These are phyloP conservation scores for Megalopta genalis DNA, from an alignment of 1,140 invertebrate genomes.

Conservation along the genomic window DNA sequence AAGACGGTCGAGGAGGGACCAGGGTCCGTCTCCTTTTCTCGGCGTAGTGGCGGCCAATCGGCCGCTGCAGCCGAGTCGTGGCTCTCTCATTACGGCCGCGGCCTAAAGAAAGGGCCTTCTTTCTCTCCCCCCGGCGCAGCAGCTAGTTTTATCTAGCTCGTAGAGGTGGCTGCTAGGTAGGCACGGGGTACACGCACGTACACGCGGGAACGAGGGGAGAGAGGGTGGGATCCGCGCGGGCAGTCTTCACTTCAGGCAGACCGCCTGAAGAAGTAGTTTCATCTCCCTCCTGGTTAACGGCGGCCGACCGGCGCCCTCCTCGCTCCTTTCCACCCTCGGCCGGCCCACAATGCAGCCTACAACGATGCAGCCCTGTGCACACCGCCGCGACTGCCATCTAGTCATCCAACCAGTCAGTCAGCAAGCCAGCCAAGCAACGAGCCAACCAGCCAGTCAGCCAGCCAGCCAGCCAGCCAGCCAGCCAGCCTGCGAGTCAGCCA, in stretches of 20 bases:
- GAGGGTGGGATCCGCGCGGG: background rate
- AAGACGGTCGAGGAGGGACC: constrained; percentile 37
- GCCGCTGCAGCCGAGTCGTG: constrained; percentile 36
- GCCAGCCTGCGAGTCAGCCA: constrained; percentile 28
- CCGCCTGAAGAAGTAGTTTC: constrained; percentile 62
- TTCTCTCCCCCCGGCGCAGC: constrained; percentile 20
- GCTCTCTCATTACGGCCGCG: constrained; percentile 56
- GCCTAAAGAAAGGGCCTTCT: constrained; percentile 57
- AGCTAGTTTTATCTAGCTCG: constrained; percentile 56
- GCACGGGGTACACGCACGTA: constrained; percentile 28
- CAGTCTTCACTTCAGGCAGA: constrained; percentile 63
- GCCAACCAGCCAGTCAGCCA: constrained; percentile 36
- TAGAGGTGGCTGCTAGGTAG: constrained; percentile 28
- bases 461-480: constrained; percentile 26
- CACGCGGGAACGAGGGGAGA: background rate
- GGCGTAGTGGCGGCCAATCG: constrained; percentile 36
- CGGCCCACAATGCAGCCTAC: constrained; percentile 45
- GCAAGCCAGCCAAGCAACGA: constrained; percentile 20
- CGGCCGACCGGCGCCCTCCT: constrained; percentile 13
- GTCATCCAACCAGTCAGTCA: constrained; percentile 55
- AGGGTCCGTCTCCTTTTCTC: constrained; percentile 22
- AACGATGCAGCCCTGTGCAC: constrained; percentile 55
- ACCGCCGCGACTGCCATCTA: constrained; percentile 63
- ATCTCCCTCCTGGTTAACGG: constrained; percentile 10
- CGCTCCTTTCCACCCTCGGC: background rate